Evolutionary conservation across 2,888 invertebrate species (phyloP), one percentile per base, ranked within the genome.

Genomic region (Drosophila pegasa): DNA sequence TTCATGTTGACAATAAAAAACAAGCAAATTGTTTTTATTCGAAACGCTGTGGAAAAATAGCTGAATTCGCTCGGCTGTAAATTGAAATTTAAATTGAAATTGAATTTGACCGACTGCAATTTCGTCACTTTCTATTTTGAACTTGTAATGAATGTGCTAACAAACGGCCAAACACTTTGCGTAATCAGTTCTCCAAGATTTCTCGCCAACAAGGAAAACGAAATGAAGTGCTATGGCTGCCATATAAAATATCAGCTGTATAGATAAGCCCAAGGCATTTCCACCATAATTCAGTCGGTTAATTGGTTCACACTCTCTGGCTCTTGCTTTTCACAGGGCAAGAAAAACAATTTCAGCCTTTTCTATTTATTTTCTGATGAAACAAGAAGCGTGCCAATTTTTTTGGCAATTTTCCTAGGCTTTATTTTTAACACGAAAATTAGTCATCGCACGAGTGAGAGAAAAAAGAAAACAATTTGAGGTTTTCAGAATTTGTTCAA

Each of bases 361-460:
- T 62, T 56, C 27, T 29, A 41, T 25, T 47, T 14, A 38, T 57
- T 45, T 62, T 33, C 60, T 3, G 54, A 18, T 59, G 59, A 69
- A 69, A 66, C 68, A 48, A 88, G 81, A 83, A 88, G 83, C 83
- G 83, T 83, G 83, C 83, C 83, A 83, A 83, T 78, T 83, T 85
- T 87, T 80, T 87, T 73, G 76, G 76, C 87, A 81, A 68, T 72
- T 65, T 77, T 86, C 70, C 63, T 66, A 58, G 33, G 25, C 29
- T 40, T 63, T 83, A 88, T 83, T 88, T 88, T 80, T 84, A 87
- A 72, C 50, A 29, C 43, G 41, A 75, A 84, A 84, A 84, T 88
- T 87, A 84, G 78, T 84, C 83, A 84, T 81, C 43, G 22, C 22
- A 63, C 31, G 58, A 25, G n/a, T n/a, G 14, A 12, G 25, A 25